Conservation (phyloP, 1,140 invertebrate species). For the Drosophila eugracilis region DNA sequence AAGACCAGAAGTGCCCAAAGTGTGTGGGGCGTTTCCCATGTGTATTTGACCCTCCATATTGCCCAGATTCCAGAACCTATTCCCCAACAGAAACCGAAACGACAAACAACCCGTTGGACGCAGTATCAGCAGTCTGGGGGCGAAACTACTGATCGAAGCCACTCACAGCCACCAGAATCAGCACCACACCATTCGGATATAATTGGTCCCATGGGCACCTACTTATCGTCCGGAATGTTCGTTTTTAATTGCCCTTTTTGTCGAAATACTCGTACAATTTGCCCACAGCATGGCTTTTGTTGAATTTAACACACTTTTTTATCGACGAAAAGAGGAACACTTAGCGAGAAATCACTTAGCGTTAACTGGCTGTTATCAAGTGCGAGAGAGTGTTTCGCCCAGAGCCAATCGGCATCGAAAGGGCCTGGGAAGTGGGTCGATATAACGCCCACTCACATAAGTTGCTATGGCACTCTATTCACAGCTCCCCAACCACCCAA, state of each 20-base stretch:
- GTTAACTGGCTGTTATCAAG: conserved; percentile 50
- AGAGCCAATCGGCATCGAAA: conserved; percentile 49
- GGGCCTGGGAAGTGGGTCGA: conserved; percentile 59
- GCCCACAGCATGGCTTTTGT: conserved; percentile 19
- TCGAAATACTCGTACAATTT: conserved; percentile 24
- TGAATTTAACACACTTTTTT: conserved; percentile 48
- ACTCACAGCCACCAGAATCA: conserved; percentile 27
- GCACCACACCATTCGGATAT: conserved; percentile 8
- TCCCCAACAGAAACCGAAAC: background rate
- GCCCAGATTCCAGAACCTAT: conserved; percentile 8
- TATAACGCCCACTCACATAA: conserved; percentile 29
- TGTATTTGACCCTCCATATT: conserved; percentile 27
- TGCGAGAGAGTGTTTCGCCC: conserved; percentile 27
- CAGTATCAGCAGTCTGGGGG: conserved; percentile 47
- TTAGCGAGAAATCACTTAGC: conserved; percentile 56
- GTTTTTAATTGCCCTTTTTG: conserved; percentile 39
- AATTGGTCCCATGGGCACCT: conserved; percentile 58
- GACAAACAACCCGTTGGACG: conserved; percentile 6
- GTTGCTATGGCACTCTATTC: background rate
- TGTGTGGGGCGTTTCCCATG: conserved; percentile 32
- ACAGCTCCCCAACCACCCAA: conserved; percentile 2
- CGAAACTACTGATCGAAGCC: conserved; percentile 44
- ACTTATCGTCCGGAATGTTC: conserved; percentile 47
- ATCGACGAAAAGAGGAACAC: conserved; percentile 40
- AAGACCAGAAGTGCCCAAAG: conserved; percentile 30